Base-by-base conservation (phyloP, 2,888 invertebrate genomes). In the Caenorhabditis panamensis region DNA sequence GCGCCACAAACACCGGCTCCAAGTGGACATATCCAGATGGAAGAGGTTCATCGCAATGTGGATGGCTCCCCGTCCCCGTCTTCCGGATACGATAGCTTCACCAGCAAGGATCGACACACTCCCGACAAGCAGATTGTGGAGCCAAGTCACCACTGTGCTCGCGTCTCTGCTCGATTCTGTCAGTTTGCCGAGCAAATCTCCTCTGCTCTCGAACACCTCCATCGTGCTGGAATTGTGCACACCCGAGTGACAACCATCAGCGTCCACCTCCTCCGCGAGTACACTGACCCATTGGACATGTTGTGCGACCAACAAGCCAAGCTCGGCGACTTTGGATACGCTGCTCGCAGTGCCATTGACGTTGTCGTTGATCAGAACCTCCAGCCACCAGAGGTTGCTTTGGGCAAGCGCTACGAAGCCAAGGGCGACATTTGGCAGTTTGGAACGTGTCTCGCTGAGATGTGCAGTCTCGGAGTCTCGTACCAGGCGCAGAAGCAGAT, bases 371-470 rank as follows among this genome's bases (percentile, higher is more conserved):
- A 80, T 66, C 69, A 75, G 37, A 75, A 41, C 49, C 37, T 82
- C 3, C 68, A 68, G 28, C 84, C 84, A 3, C 84, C 84, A 9
- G 84, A 84, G 51, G 84, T 84, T 9, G 71, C 75, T 3, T 26
- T 79, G 22, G 84, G 84, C 6, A 82, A 81, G 53, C 61, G 59
- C 8, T 81, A 82, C 51, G 73, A 78, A 36, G 68, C 78, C 41
- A 76, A 80, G 20, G 84, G 84, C 4, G 84, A 84, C 53, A 81
- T 84, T 56, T 83, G 83, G 83, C 83, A 85, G 56, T 75, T 85
- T 58, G 84, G 84, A 62, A 75, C 79, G 0, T 79, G 83, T 26
- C 51, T 85, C 20, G 68, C 71, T 9, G 84, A 85, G 22, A 82
- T 85, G 72, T 79, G 79, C 54, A 72, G 59, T 44, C 64, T 85